These are phyloP conservation scores for Cyphomyrus discorhynchus DNA, from an alignment of 2,113 vertebrate species.

Conservation along the genomic window DNA sequence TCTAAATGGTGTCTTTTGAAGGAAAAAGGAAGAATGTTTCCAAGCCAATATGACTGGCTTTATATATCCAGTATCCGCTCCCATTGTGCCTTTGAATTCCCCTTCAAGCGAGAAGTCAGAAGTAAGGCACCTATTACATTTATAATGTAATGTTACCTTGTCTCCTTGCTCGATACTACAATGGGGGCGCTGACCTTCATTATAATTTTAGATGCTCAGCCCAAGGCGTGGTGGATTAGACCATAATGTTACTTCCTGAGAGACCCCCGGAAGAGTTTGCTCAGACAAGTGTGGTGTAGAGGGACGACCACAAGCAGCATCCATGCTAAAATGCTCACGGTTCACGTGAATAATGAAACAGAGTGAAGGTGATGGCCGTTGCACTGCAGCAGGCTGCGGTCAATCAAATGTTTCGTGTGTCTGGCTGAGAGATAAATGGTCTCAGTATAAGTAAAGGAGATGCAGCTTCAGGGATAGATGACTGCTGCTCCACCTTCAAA, in stretches of 20 bases:
- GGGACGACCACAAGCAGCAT: background rate
- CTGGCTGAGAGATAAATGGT: background rate
- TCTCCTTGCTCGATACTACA: slow-evolving; percentile 5
- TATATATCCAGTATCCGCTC: background rate
- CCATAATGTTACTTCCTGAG: background rate
- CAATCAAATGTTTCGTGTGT: background rate
- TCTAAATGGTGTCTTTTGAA: background rate
- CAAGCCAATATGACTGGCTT: background rate
- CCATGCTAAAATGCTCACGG: background rate
- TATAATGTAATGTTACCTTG: background rate
- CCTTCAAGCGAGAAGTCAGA: background rate
- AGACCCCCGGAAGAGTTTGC: background rate
- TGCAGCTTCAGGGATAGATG: background rate
- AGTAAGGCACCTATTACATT: background rate
- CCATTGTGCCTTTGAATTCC: slow-evolving; percentile 3
- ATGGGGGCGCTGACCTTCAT: slow-evolving; percentile 9
- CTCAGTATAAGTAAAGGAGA: background rate
- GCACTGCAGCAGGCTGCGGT: background rate
- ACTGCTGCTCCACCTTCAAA: background rate
- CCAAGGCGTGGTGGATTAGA: background rate
- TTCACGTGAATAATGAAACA: background rate
- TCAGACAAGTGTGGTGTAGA: background rate
- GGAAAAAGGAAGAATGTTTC: background rate
- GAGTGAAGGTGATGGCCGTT: background rate
- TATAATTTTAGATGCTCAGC: slow-evolving; percentile 3